Evolutionary conservation across 2,113 vertebrate genomes (phyloP).

Genomic region (Donacobius atricapilla): DNA sequence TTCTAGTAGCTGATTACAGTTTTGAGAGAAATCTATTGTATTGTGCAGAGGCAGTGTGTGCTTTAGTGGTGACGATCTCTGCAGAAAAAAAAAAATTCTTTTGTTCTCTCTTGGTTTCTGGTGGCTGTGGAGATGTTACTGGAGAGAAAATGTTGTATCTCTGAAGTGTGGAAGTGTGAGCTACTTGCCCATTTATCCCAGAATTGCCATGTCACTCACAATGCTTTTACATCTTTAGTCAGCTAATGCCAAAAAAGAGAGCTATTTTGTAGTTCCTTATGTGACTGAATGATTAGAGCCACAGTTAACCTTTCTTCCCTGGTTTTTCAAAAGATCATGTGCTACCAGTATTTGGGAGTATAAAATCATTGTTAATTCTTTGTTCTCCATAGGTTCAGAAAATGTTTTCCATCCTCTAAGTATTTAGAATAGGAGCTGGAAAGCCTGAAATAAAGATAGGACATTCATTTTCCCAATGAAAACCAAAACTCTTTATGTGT

Average conservation of each 20-base stretch:
- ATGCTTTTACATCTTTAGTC: background rate
- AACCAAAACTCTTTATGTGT: background rate
- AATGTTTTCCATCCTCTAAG: background rate
- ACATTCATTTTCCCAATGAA: background rate
- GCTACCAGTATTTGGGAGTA: background rate
- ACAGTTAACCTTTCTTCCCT: background rate
- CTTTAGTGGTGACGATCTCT: background rate
- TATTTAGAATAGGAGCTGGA: background rate
- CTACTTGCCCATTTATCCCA: background rate
- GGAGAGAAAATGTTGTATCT: background rate
- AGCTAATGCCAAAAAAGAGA: background rate
- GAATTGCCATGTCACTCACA: background rate
- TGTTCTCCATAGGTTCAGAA: background rate
- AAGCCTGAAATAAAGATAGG: background rate
- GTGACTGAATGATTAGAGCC: background rate
- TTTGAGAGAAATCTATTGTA: background rate
- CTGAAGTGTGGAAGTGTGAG: background rate
- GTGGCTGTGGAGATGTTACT: background rate
- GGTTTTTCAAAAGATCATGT: background rate
- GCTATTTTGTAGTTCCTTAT: background rate
- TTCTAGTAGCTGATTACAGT: background rate
- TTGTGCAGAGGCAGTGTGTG: background rate
- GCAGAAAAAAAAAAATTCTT: background rate
- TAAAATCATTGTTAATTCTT: background rate
- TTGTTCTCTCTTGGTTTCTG: background rate